A percentile compares a stretch with the other conserved stretches of the same genome.
phyloP scores from a whole-genome alignment of 2,797 vertebrate species.

The Eutrigla gurnardus region DNA sequence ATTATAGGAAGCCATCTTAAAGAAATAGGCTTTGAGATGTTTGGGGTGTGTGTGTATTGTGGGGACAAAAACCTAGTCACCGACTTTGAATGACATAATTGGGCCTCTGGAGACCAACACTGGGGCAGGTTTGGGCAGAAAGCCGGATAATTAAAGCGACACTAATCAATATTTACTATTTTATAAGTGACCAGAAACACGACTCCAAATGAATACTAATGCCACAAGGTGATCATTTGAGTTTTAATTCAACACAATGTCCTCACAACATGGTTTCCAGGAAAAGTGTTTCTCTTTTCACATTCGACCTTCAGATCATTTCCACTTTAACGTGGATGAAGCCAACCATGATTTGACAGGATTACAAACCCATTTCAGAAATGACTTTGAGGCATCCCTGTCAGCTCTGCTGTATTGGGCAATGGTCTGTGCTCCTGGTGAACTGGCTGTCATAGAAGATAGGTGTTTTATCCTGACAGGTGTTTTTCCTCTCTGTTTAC shows the following conservation, averaged over 20 bases:
- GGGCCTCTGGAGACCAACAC: background rate
- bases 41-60: constrained; percentile 1
- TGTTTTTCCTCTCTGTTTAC: constrained; percentile 10
- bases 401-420: constrained; percentile 23
- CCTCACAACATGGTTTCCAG: background rate
- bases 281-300: constrained; percentile 20
- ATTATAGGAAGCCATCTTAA: too few species aligned
- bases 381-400: constrained; percentile 57
- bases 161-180: background rate
- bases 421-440: constrained; percentile 5
- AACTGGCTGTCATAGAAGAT: constrained; percentile 3
- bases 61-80: background rate
- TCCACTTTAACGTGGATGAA: constrained; percentile 48
- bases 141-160: background rate
- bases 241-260: background rate
- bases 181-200: background rate
- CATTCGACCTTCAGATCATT: constrained; percentile 39
- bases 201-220: background rate
- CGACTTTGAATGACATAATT: background rate
- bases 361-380: constrained; percentile 72
- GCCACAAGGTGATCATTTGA: background rate
- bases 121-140: background rate
- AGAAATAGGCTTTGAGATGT: too few species aligned
- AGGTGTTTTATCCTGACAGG: background rate
- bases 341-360: constrained; percentile 56